Evolutionary conservation across 1,140 invertebrate species (phyloP).

Genomic region (Centruroides sculpturatus): DNA sequence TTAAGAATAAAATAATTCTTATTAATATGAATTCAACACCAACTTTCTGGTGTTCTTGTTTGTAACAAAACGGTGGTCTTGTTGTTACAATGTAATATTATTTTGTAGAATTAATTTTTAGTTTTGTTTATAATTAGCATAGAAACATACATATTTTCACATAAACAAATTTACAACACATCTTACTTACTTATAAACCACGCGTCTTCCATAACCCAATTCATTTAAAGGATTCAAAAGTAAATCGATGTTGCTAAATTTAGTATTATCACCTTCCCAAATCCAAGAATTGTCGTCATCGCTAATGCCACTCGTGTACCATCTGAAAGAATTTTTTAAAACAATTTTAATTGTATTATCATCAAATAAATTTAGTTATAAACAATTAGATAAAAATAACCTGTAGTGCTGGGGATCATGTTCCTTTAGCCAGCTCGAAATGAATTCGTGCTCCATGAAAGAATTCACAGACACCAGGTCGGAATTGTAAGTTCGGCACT

Average conservation of each 20-base stretch:
- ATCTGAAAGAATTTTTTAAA: conserved; percentile 29
- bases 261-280: conserved; percentile 64
- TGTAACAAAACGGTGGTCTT: too few species aligned
- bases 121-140: too few species aligned
- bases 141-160: too few species aligned
- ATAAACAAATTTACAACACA: not conserved
- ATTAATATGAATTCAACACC: too few species aligned
- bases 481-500: conserved; percentile 57
- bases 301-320: conserved; percentile 66
- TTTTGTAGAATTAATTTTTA: too few species aligned
- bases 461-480: conserved; percentile 63
- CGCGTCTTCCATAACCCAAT: conserved; percentile 33
- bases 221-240: conserved; percentile 54
- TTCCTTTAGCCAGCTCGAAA: conserved; percentile 56
- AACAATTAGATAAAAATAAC: not conserved
- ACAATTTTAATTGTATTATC: not conserved
- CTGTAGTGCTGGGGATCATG: conserved; percentile 65
- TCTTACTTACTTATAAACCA: conserved; percentile 40
- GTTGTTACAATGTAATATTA: too few species aligned
- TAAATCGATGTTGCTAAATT: conserved; percentile 60
- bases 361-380: not conserved
- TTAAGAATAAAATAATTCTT: too few species aligned
- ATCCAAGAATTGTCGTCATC: conserved; percentile 58
- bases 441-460: conserved; percentile 71
- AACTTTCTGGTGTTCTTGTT: too few species aligned